Evolutionary conservation across 2,888 invertebrate genomes (phyloP), one percentile per base, ranked within the genome.

Genomic region (Aplocera efformata): DNA sequence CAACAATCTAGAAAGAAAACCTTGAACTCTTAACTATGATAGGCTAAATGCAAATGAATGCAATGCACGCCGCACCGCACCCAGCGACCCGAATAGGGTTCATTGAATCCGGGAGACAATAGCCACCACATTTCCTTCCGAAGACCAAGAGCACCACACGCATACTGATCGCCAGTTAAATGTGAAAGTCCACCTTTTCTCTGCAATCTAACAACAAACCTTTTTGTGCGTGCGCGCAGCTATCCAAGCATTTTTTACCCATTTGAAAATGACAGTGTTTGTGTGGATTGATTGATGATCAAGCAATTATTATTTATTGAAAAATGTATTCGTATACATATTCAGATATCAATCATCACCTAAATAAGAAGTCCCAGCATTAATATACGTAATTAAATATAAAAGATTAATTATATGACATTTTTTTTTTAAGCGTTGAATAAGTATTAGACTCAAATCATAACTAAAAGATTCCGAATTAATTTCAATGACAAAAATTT

Each of bases 81-180:
- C 46, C 37, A 42, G 36, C 61, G 77, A 72, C 79, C 79, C 54
- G 72, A 61, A 79, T 72, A 79, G 60, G 66, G 80, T 76, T 79
- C 82, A 76, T 70, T 77, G 77, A 70, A 73, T 79, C 78, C 73
- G 73, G 79, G 73, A 78, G 79, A 80, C 75, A 72, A 72, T 75
- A 58, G 67, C 54, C 42, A 34, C 53, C 49, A 56, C 66, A 66
- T 75, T 79, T 81, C 80, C 65, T 70, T 68, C 66, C 67, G 63
- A 66, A 68, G 62, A 61, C 50, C 31, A 32, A 41, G 32, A 55
- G 62, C 54, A 53, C 55, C 56, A 55, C 51, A 40, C 71, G 82
- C 72, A 82, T 82, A 82, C 71, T 58, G 71, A 53, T 52, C 40
- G 53, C 54, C 60, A 42, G 58, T 35, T 39, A 51, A 60, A 60